A percentile compares a stretch with the other conserved stretches of the same genome.
Conservation (phyloP, 1,140 invertebrate species). For the Coelopa frigida region DNA sequence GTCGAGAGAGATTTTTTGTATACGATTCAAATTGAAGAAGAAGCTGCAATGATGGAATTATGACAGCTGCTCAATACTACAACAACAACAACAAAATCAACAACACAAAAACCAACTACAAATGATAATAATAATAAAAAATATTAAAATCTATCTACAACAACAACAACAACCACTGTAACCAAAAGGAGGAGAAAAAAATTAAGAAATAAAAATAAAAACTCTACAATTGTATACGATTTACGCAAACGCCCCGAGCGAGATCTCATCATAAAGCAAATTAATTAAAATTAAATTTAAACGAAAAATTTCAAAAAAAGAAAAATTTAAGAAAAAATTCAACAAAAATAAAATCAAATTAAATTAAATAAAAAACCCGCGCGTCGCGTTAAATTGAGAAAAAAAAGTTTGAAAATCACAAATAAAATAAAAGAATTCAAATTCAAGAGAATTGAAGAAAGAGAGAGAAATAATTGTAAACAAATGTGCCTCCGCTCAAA, state of each 20-base stretch:
- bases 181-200: too few relatives aligned
- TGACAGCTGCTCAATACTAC: constrained; percentile 11
- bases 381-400: not conserved
- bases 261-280: constrained; percentile 4
- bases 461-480: constrained; percentile 14
- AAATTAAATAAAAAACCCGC: not conserved
- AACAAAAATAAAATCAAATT: constrained; percentile 3
- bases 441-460: not conserved
- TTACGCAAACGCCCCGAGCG: too few relatives aligned
- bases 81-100: constrained; percentile 1
- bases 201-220: too few relatives aligned
- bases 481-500: constrained; percentile 41
- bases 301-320: not conserved
- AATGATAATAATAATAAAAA: not conserved
- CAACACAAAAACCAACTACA: constrained; percentile 4
- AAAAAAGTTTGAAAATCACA: not conserved
- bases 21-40: constrained; percentile 10
- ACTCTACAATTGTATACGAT: constrained; percentile 11
- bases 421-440: not conserved
- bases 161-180: constrained; percentile 13
- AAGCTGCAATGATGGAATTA: constrained; percentile 11
- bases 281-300: not conserved
- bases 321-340: not conserved
- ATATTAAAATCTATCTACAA: constrained; percentile 11
- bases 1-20: constrained; percentile 15